Conservation (phyloP, 2,797 vertebrate genomes). For the Naso thynnoides region DNA sequence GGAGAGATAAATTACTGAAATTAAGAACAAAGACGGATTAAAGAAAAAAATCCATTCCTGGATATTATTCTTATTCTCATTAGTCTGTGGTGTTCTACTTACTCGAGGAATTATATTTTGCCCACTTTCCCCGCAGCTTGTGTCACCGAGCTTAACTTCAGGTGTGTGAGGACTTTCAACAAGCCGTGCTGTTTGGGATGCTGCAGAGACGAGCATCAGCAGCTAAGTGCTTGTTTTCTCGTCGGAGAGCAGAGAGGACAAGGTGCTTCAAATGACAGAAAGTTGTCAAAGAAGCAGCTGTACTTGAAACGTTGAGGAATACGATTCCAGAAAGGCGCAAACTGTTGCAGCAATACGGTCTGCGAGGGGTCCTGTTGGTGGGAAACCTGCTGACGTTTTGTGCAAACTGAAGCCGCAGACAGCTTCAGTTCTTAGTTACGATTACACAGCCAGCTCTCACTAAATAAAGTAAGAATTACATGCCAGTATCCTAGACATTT, state of each 20-base stretch:
- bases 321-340: conserved; percentile 14
- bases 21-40: conserved; percentile 63
- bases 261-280: conserved; percentile 23
- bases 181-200: neutral
- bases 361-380: neutral
- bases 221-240: neutral
- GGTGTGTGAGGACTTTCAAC: conserved; percentile 1
- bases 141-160: neutral
- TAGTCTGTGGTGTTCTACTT: conserved; percentile 30
- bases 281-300: conserved; percentile 24
- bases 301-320: conserved; percentile 23
- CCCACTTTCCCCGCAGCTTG: too few relatives aligned
- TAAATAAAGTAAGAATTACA: too few relatives aligned
- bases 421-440: neutral
- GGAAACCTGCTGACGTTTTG: neutral
- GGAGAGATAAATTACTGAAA: conserved; percentile 44
- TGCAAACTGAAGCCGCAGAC: neutral
- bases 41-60: conserved; percentile 17
- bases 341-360: conserved; percentile 30
- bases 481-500: too few relatives aligned
- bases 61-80: conserved; percentile 25
- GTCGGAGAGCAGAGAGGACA: conserved; percentile 8
- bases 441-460: too few relatives aligned
- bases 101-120: conserved; percentile 33
- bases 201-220: neutral